Percentiles rank a stretch among this genome's conserved stretches.
phyloP scores from a whole-genome alignment of 2,113 vertebrate genomes.

The Stercorarius parasiticus region DNA sequence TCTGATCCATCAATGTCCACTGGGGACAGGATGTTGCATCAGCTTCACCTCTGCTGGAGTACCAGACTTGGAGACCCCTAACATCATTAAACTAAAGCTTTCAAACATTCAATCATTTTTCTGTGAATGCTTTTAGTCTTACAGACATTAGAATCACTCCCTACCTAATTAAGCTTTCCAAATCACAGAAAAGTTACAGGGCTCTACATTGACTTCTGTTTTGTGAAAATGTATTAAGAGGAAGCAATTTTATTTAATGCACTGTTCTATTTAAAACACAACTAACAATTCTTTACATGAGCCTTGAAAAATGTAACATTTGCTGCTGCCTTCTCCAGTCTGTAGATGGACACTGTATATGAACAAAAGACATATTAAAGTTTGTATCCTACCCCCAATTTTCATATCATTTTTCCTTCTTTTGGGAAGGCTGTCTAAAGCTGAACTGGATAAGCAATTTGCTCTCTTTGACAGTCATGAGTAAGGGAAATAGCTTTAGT shows the following conservation, averaged over 20 bases:
- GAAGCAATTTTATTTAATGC: neutral
- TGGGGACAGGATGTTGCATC: neutral
- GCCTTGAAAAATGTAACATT: neutral
- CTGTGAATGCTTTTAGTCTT: neutral
- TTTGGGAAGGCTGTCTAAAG: neutral
- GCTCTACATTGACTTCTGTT: neutral
- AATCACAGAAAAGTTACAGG: neutral
- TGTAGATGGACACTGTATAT: fast-evolving
- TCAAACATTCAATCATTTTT: neutral
- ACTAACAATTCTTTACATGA: fast-evolving
- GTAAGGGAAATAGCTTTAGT: neutral
- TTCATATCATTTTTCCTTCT: neutral
- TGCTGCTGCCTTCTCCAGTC: neutral
- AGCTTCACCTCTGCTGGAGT: neutral
- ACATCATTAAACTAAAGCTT: neutral
- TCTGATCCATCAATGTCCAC: neutral
- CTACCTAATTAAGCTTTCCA: neutral
- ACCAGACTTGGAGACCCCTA: neutral
- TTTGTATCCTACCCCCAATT: neutral
- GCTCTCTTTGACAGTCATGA: neutral
- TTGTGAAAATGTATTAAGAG: neutral
- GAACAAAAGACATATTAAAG: neutral
- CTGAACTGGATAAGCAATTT: neutral
- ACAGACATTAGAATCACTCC: neutral
- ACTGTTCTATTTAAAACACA: neutral